phyloP scores from a whole-genome alignment of 2,113 vertebrate genomes.

The Haemorhous mexicanus region DNA sequence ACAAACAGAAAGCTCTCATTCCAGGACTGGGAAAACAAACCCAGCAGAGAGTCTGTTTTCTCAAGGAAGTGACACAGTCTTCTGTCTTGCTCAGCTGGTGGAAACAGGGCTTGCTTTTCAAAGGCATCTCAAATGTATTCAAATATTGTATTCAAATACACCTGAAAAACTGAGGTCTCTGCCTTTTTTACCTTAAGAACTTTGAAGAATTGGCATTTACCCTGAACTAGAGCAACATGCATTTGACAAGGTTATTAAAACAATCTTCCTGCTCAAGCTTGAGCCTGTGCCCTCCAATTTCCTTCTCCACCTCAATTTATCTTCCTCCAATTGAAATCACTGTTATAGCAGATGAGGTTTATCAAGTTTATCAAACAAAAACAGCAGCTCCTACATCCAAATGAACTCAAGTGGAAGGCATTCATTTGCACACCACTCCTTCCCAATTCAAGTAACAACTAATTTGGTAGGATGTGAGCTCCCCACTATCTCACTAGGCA shows the following conservation, averaged over 20 bases:
- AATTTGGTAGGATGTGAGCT: not conserved
- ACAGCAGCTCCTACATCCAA: not conserved
- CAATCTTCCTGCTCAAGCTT: conserved; percentile 27
- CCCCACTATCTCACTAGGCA: not conserved
- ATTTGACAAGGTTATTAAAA: conserved; percentile 20
- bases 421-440: not conserved
- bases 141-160: not conserved
- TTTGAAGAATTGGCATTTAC: not conserved
- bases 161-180: not conserved
- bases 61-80: not conserved
- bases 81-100: not conserved
- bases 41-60: not conserved
- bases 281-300: conserved; percentile 7
- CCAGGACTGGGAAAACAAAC: not conserved
- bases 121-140: not conserved
- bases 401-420: not conserved
- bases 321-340: conserved; percentile 55
- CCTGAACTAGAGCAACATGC: not conserved
- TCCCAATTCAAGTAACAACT: not conserved
- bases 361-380: conserved; percentile 46
- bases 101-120: not conserved
- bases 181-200: not conserved
- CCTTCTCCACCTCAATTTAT: conserved; percentile 51
- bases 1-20: not conserved
- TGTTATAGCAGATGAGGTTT: conserved; percentile 22